A percentile compares a stretch with the other conserved stretches of the same genome.
Conservation (phyloP, 2,797 vertebrate species). For the Hippopotamyrus pictus region DNA sequence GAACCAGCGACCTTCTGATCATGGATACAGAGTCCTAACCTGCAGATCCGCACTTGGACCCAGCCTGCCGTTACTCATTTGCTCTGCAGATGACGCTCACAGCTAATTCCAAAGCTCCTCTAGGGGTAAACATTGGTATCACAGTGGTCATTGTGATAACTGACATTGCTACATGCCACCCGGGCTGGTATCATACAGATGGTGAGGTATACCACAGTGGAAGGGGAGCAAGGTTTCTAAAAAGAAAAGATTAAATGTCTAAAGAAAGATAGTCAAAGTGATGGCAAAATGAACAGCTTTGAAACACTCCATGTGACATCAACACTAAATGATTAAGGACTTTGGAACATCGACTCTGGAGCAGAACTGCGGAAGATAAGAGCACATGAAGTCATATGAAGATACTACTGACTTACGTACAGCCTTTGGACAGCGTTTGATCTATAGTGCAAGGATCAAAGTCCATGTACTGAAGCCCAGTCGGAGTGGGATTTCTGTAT, state of each 20-base stretch:
- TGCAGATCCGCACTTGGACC: not conserved
- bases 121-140: not conserved
- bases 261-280: not conserved
- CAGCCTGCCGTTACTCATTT: not conserved
- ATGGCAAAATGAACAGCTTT: not conserved
- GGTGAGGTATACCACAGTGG: not conserved
- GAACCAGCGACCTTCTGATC: not conserved
- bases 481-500: not conserved
- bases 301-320: not conserved
- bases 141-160: not conserved
- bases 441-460: not conserved
- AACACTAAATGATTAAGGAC: not conserved
- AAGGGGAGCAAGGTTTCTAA: not conserved
- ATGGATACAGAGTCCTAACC: not conserved
- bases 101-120: not conserved
- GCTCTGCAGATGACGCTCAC: not conserved
- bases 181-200: not conserved
- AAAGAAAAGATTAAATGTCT: not conserved
- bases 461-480: not conserved
- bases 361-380: slow-evolving; percentile 13
- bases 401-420: not conserved
- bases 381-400: not conserved
- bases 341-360: slow-evolving; percentile 18
- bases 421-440: not conserved
- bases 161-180: not conserved